These are phyloP conservation scores for Hyperoodon ampullatus DNA, from an alignment of 2,113 vertebrate species.

Conservation along the genomic window DNA sequence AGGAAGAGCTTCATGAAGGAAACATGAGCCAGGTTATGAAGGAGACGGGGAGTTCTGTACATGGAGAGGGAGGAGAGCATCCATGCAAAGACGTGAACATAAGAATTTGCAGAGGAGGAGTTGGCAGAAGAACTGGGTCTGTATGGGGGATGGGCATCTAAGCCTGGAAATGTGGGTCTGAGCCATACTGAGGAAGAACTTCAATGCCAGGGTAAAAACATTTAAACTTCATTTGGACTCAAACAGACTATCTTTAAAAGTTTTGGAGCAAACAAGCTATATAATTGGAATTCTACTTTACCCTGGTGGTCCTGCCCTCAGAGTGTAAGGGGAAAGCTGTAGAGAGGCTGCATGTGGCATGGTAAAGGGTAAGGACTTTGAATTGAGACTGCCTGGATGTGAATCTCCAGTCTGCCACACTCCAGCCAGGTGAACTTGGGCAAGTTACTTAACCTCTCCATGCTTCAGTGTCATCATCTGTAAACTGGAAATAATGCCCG, in stretches of 20 bases:
- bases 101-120: neutral
- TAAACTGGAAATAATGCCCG: neutral
- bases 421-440: accelerated
- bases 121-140: neutral
- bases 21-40: neutral
- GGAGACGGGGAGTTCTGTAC: neutral
- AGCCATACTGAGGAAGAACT: neutral
- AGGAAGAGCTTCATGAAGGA: neutral
- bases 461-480: neutral
- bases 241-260: neutral
- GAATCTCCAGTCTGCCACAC: neutral
- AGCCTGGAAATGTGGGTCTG: neutral
- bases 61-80: neutral
- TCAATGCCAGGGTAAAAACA: neutral
- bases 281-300: neutral
- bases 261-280: neutral
- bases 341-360: neutral
- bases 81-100: neutral
- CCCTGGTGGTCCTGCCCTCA: neutral
- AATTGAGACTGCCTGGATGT: neutral
- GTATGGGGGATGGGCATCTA: too few relatives aligned
- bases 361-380: neutral
- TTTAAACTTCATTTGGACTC: neutral
- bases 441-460: neutral
- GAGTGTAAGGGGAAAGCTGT: neutral